A percentile compares a stretch with the other conserved stretches of the same genome.
Evolutionary conservation across 2,888 invertebrate species (phyloP).

Genomic region (Axea sp.): DNA sequence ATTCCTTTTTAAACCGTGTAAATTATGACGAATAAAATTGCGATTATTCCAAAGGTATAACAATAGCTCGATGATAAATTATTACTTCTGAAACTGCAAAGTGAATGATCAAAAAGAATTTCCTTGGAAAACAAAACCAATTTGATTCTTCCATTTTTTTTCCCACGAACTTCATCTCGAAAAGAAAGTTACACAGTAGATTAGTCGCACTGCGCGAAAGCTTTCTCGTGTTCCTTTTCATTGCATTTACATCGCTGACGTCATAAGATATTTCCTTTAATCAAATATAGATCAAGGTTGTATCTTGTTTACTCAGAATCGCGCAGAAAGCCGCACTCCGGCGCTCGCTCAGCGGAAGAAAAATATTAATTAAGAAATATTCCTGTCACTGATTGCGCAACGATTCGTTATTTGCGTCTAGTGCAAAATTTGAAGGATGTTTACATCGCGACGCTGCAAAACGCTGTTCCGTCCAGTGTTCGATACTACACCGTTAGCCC

Average conservation of each 20-base stretch:
- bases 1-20: no score
- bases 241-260: slow-evolving; percentile 34
- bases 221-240: slow-evolving; percentile 38
- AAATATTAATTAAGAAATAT: slow-evolving; percentile 19
- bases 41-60: no score
- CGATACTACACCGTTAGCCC: no score
- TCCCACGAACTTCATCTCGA: slow-evolving; percentile 1
- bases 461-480: no score
- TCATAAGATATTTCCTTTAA: slow-evolving; percentile 44
- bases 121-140: slow-evolving; percentile 26
- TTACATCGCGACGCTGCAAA: not conserved
- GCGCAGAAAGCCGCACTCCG: not conserved
- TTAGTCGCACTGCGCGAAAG: slow-evolving; percentile 35
- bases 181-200: slow-evolving; percentile 28
- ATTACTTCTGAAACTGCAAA: no score
- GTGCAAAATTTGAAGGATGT: not conserved
- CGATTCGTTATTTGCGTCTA: slow-evolving; percentile 4
- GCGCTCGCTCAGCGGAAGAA: not conserved
- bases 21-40: no score
- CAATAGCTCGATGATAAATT: no score
- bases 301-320: slow-evolving; percentile 13
- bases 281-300: slow-evolving; percentile 48
- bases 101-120: no score
- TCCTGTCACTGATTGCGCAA: no score
- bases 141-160: slow-evolving; percentile 6